Percentiles rank a stretch among this genome's conserved stretches.
Conservation (phyloP, 2,888 invertebrate species). For the Fabriciana adippe region DNA sequence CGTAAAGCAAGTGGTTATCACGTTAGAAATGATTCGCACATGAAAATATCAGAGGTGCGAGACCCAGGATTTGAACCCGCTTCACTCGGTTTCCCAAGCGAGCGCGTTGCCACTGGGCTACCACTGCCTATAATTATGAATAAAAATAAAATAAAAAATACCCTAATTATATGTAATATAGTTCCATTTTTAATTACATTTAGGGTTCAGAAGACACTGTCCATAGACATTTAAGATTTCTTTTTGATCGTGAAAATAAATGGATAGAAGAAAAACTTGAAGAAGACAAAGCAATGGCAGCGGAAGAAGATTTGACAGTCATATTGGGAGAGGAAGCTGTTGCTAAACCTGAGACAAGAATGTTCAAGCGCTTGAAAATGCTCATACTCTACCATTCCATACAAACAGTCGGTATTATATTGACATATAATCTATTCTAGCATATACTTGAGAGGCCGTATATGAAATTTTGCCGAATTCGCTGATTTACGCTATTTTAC, state of each 20-base stretch:
- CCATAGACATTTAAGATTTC: slow-evolving; percentile 66
- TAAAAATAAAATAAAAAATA: too few relatives aligned
- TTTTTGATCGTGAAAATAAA: slow-evolving; percentile 58
- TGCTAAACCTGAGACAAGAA: slow-evolving; percentile 49
- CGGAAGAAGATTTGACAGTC: slow-evolving; percentile 46
- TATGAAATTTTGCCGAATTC: too few relatives aligned
- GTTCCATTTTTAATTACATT: not conserved
- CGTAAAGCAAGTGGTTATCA: too few relatives aligned
- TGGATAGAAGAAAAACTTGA: slow-evolving; percentile 56
- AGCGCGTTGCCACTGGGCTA: too few relatives aligned
- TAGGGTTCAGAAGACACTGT: slow-evolving; percentile 77
- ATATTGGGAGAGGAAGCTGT: slow-evolving; percentile 45
- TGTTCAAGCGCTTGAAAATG: slow-evolving; percentile 66
- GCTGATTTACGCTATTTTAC: too few relatives aligned
- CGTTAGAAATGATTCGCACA: too few relatives aligned
- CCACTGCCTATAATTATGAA: not conserved
- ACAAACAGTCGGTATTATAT: slow-evolving; percentile 56
- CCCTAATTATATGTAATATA: too few relatives aligned
- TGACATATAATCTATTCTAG: not conserved
- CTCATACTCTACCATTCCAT: slow-evolving; percentile 74
- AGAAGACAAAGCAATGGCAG: slow-evolving; percentile 45
- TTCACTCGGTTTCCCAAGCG: too few relatives aligned
- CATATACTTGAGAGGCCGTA: too few relatives aligned
- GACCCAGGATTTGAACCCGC: too few relatives aligned
- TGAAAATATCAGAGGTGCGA: too few relatives aligned